Evolutionary conservation across 2,113 vertebrate species (phyloP).

Genomic region (Regulus satrapa): DNA sequence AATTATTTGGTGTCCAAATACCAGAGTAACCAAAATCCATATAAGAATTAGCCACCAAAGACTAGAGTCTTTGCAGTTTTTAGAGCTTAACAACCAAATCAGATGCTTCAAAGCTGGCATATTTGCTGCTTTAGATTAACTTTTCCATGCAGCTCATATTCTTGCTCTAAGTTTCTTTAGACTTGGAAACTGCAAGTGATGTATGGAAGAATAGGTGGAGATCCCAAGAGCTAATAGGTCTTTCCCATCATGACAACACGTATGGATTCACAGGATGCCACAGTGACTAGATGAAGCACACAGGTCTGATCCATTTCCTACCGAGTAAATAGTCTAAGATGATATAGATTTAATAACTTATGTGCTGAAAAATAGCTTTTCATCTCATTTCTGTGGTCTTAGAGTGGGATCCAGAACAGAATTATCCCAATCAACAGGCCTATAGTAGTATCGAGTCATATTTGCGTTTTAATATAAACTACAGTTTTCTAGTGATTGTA

Average conservation of each 20-base stretch:
- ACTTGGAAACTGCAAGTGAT: background rate
- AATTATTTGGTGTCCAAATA: background rate
- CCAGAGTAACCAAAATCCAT: background rate
- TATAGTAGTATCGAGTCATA: background rate
- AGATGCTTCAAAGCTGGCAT: background rate
- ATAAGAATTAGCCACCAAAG: background rate
- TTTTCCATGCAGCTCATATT: background rate
- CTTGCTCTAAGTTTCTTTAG: background rate
- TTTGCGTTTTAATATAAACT: background rate
- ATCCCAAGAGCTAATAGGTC: background rate
- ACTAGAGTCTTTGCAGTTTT: background rate
- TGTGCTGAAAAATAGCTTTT: background rate
- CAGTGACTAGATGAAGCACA: background rate
- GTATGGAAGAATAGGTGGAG: background rate
- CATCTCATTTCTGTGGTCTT: background rate
- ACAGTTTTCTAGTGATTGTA: background rate
- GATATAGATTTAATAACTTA: background rate
- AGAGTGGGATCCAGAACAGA: background rate
- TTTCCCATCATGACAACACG: background rate
- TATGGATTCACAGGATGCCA: background rate
- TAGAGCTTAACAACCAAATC: background rate
- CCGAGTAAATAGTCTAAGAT: background rate
- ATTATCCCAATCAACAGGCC: background rate
- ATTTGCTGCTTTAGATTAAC: background rate
- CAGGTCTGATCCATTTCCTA: background rate